Evolutionary conservation across 2,113 vertebrate species (phyloP), one percentile per base, ranked within the genome.

Genomic region (Equus przewalskii): DNA sequence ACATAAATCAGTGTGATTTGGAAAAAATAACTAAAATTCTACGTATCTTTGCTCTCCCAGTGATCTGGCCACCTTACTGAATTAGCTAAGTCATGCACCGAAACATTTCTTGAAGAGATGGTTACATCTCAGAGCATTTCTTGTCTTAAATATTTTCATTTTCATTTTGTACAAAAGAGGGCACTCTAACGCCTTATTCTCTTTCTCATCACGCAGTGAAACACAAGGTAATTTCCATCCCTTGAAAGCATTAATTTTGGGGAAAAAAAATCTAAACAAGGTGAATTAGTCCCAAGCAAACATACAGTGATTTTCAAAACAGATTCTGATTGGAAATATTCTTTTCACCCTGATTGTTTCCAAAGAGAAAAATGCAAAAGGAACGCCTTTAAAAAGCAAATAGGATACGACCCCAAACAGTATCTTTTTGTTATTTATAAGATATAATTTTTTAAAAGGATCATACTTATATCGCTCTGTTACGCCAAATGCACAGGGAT

Each of bases 91-190:
- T 10, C 1, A 70, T 5, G 36, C 26, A 12, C 3, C 9, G 0
- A 30, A 5, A 33, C 46, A 10, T 5, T 60, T 70, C 44, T n/a
- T 65, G 1, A 5, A 7, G 58, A 60, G 46, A 49, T 30, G 4
- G 88, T 26, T 58, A 21, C 41, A 51, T 13, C 73, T 28, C 72
- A 76, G 30, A 64, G 46, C 4, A 85, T 22, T 94, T 79, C 67
- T 14, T 41, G 62, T 28, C 75, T 51, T 19, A 30, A 89, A 54
- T 36, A 33, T 22, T 86, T 84, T 44, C 12, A 44, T 94, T 80
- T 90, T 62, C 81, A 19, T 51, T 95, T 85, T 41, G 44, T 72
- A 72, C 94, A 58, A 90, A 51, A 97, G 98, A 91, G 97, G 96
- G 97, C 89, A 70, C 88, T 86, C 89, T 86, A 69, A 41, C 0